Conservation (phyloP, 2,113 vertebrate species). For the Rhinichthys klamathensis region DNA sequence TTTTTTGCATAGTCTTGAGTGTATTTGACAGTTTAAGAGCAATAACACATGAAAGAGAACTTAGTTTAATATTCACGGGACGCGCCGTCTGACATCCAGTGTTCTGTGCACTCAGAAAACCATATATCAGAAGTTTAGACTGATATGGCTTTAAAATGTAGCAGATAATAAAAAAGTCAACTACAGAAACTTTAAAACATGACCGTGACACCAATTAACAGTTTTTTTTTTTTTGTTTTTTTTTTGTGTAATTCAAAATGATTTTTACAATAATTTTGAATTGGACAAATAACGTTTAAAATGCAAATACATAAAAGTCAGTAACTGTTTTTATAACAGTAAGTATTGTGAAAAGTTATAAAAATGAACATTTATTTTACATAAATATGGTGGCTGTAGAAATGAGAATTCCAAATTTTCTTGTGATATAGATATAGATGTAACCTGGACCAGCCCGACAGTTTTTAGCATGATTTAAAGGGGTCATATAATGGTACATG, state of each 20-base stretch:
- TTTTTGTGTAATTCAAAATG: neutral
- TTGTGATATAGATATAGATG: neutral
- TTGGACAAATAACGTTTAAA: neutral
- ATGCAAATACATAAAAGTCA: neutral
- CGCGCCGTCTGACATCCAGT: too few species aligned
- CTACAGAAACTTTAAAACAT: too few species aligned
- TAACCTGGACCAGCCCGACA: neutral
- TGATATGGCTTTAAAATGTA: too few species aligned
- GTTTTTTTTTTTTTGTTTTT: neutral
- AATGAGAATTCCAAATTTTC: neutral
- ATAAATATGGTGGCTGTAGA: neutral
- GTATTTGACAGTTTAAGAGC: too few species aligned
- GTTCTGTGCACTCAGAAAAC: too few species aligned
- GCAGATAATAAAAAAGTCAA: too few species aligned
- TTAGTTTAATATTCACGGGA: too few species aligned
- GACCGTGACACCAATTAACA: neutral
- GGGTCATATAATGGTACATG: too few species aligned
- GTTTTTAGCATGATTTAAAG: neutral
- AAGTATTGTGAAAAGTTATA: neutral
- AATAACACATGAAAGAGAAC: too few species aligned
- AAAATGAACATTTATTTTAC: neutral
- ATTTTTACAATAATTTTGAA: neutral
- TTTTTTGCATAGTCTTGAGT: too few species aligned
- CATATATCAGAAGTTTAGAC: too few species aligned
- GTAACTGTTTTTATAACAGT: neutral